Conservation (phyloP, 2,888 invertebrate genomes). For the Agriopis leucophaearia region DNA sequence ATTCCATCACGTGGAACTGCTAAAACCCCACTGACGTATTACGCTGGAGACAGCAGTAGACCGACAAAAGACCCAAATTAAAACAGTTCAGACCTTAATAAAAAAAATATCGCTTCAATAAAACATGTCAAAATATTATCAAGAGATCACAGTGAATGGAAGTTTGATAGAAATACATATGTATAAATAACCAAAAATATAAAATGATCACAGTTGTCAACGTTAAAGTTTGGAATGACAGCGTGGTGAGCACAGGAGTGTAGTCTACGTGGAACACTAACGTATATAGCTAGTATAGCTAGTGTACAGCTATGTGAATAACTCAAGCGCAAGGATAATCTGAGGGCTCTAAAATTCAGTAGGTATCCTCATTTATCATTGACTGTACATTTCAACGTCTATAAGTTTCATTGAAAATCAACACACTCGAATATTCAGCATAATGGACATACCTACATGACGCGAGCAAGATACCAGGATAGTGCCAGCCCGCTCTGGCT, state of each 20-base stretch:
- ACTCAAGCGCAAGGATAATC: too few species aligned
- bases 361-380: too few species aligned
- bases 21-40: too few species aligned
- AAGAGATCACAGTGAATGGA: slow-evolving; percentile 77
- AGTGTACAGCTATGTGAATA: too few species aligned
- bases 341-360: too few species aligned
- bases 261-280: neutral
- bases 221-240: slow-evolving; percentile 53
- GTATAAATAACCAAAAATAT: slow-evolving; percentile 57
- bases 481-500: too few species aligned
- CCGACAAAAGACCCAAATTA: slow-evolving; percentile 1
- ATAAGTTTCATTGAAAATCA: too few species aligned
- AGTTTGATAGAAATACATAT: slow-evolving; percentile 65
- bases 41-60: too few species aligned
- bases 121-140: slow-evolving; percentile 36
- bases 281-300: too few species aligned
- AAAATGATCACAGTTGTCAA: slow-evolving; percentile 64
- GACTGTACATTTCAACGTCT: too few species aligned
- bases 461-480: too few species aligned
- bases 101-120: slow-evolving; percentile 29
- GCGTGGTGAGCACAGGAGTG: slow-evolving; percentile 6
- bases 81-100: neutral
- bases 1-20: too few species aligned
- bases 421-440: neutral
- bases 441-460: neutral